Percentiles rank a stretch among this genome's conserved stretches.
Conservation (phyloP, 2,797 vertebrate genomes). For the Leucoraja ocellata region DNA sequence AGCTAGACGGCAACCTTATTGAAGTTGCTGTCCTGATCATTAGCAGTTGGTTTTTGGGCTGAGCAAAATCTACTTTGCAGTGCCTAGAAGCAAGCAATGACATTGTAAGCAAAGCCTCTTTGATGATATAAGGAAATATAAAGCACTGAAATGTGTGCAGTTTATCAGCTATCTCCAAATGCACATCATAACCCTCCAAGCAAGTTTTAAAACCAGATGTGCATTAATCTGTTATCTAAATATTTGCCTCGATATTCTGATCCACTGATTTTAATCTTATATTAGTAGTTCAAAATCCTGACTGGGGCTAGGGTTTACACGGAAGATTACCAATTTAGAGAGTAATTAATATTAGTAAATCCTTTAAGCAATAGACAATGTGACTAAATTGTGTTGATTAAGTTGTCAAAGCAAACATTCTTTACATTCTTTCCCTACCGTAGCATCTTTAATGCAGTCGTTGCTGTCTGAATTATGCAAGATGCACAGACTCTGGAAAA, state of each 20-base stretch:
- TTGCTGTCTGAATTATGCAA: neutral
- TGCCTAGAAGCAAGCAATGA: neutral
- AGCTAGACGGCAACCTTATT: neutral
- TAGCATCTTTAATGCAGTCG: neutral
- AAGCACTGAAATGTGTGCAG: neutral
- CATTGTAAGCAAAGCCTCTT: neutral
- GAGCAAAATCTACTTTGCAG: neutral
- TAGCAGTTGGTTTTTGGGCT: neutral
- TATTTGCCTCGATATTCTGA: slow-evolving; percentile 20
- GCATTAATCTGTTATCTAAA: slow-evolving; percentile 1
- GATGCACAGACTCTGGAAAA: neutral
- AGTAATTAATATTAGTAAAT: slow-evolving; percentile 25
- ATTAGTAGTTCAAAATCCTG: neutral
- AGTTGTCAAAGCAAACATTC: slow-evolving; percentile 20
- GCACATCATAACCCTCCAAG: neutral
- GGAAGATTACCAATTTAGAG: neutral
- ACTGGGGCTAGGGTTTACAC: neutral
- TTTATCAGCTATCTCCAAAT: neutral
- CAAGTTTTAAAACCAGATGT: neutral
- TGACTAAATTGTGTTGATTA: slow-evolving; percentile 3
- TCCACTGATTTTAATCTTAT: slow-evolving; percentile 12
- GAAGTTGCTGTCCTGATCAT: neutral
- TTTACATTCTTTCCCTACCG: neutral
- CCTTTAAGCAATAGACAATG: slow-evolving; percentile 23
- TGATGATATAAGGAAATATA: neutral